Conservation (phyloP, 2,888 invertebrate species). For the Ryuthela nishihirai region DNA sequence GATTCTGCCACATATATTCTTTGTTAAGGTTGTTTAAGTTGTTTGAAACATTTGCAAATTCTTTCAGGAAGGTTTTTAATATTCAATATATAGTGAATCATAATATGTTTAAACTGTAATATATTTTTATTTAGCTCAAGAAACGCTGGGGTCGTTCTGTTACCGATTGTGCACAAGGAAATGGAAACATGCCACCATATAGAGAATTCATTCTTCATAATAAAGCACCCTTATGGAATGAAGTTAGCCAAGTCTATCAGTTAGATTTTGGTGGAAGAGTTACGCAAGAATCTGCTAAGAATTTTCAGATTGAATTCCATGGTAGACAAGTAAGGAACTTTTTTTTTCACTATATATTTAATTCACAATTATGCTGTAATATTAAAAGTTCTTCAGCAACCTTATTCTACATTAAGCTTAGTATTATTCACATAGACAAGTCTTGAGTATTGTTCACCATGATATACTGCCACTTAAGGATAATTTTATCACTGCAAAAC, state of each 20-base stretch:
- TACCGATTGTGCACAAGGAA: constrained; percentile 34
- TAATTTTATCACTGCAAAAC: too few species aligned
- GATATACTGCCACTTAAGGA: too few species aligned
- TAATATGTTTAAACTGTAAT: background rate
- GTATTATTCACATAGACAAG: too few species aligned
- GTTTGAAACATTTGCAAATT: background rate
- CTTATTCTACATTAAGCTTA: too few species aligned
- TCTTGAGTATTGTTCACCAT: too few species aligned
- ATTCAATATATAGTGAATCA: background rate
- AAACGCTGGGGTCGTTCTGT: constrained; percentile 55
- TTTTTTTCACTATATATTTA: background rate
- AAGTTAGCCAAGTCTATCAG: constrained; percentile 97
- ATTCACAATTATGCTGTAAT: too few species aligned
- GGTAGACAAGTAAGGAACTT: constrained; percentile 75
- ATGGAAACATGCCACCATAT: constrained; percentile 49
- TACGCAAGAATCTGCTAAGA: constrained; percentile 98
- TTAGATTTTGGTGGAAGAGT: constrained; percentile 98
- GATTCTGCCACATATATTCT: too few species aligned
- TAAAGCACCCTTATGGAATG: constrained; percentile 98
- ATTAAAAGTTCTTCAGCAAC: too few species aligned
- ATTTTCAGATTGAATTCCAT: constrained; percentile 96
- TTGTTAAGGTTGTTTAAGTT: background rate
- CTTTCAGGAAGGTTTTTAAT: background rate
- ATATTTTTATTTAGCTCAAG: constrained; percentile 60
- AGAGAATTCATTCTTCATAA: constrained; percentile 94